Evolutionary conservation across 2,113 vertebrate species (phyloP).

Genomic region (Calyptommatus sinebrachiatus): DNA sequence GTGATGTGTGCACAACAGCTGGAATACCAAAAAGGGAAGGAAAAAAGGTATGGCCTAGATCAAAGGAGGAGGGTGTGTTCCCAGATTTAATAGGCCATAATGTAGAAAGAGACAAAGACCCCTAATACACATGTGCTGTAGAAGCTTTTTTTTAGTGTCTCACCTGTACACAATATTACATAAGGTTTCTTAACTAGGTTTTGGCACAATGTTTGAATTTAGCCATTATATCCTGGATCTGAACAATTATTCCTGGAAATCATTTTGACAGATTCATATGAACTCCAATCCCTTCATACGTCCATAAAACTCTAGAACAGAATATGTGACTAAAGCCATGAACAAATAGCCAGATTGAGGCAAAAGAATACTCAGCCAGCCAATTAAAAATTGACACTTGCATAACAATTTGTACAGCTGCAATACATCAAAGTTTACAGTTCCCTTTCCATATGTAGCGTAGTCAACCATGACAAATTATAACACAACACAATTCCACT

Average conservation of each 20-base stretch:
- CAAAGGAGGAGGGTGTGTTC: no score
- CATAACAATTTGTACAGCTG: slow-evolving; percentile 22
- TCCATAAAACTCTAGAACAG: neutral
- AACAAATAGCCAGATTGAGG: slow-evolving; percentile 1
- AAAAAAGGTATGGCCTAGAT: no score
- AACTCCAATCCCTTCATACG: no score
- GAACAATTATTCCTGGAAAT: neutral
- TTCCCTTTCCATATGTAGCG: slow-evolving; percentile 1
- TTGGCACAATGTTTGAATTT: neutral
- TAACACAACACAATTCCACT: slow-evolving; percentile 7
- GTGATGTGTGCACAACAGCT: no score
- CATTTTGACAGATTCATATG: neutral
- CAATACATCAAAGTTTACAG: slow-evolving; percentile 26
- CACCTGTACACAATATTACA: neutral
- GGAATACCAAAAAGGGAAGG: no score
- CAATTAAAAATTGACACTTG: slow-evolving; percentile 13
- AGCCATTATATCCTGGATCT: neutral
- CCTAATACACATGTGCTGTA: no score
- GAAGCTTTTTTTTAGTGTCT: neutral
- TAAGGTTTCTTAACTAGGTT: neutral
- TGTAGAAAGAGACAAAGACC: no score
- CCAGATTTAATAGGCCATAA: no score
- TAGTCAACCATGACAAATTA: slow-evolving; percentile 19
- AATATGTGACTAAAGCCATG: neutral
- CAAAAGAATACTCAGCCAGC: slow-evolving; percentile 1